Evolutionary conservation across 2,888 invertebrate genomes (phyloP), one percentile per base, ranked within the genome.

Genomic region (Stegana nigrithorax): DNA sequence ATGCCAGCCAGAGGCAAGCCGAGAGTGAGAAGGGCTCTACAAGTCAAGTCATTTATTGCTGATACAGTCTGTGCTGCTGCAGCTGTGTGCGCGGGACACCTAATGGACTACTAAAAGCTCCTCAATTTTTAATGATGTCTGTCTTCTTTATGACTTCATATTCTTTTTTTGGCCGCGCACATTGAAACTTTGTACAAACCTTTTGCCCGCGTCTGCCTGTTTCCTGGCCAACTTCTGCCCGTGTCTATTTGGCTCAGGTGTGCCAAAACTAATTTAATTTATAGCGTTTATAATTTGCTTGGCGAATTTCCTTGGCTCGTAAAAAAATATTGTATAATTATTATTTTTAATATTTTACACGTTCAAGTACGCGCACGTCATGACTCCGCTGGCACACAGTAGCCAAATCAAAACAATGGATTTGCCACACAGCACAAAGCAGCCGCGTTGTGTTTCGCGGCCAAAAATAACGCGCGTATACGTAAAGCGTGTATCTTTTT

Each of bases 61-160:
- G n/a, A n/a, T n/a, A n/a, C n/a, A n/a, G n/a, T n/a, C n/a, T n/a
- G n/a, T n/a, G n/a, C n/a, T n/a, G n/a, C n/a, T n/a, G n/a, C n/a
- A 29, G 29, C 29, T 29, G 10, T 29, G 10, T 29, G 29, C 29
- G 10, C 29, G 29, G 10, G 29, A 6, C 56, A 19, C 29, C 39
- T 55, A 60, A 55, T 65, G 60, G 64, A 62, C 39, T 70, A 75
- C 77, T 77, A 69, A 75, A 60, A 29, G 58, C 66, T 57, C 55
- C 65, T 80, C 63, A 60, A 76, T 75, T 70, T 73, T 75, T 80
- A 75, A 75, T 58, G 6, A 10, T 10, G 2, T 19, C n/a, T 12
- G 8, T 17, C 6, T 44, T 12, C 23, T 47, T 47, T 47, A 47
- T 47, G 45, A 21, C 10, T 47, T 47, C 10, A 12, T 47, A 10